Conservation (phyloP, 2,888 invertebrate species). For the Sarcophaga subvicina region DNA sequence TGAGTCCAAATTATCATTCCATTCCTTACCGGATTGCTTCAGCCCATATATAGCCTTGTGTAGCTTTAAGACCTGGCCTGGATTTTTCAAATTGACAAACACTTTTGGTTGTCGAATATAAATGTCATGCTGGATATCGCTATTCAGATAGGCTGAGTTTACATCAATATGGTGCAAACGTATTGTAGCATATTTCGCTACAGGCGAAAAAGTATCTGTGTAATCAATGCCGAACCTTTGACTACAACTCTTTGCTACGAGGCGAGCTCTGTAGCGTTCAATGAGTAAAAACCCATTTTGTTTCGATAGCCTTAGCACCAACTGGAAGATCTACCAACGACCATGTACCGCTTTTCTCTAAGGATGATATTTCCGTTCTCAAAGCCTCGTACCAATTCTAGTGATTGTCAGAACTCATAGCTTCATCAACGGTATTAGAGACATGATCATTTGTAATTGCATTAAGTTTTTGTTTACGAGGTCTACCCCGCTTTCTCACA, state of each 20-base stretch:
- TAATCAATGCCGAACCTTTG: conserved; percentile 56
- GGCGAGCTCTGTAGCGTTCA: conserved; percentile 10
- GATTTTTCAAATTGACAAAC: background rate
- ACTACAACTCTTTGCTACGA: conserved; percentile 52
- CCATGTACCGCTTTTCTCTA: conserved; percentile 15
- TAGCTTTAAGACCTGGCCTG: conserved; percentile 9
- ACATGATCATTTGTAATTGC: background rate
- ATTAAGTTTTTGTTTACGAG: conserved; percentile 1
- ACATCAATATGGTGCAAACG: conserved; percentile 51
- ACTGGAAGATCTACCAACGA: conserved; percentile 33
- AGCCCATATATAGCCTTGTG: conserved; percentile 31
- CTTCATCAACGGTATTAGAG: conserved; percentile 1
- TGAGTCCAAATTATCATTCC: background rate
- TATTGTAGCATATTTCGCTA: conserved; percentile 39
- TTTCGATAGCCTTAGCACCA: conserved; percentile 26
- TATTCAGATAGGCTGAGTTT: conserved; percentile 53
- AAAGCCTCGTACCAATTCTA: background rate
- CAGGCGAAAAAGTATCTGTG: conserved; percentile 39
- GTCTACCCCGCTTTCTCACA: conserved; percentile 10
- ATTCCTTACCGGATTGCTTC: conserved; percentile 28
- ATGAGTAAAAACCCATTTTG: conserved; percentile 11
- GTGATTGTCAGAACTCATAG: background rate
- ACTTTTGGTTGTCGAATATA: conserved; percentile 50
- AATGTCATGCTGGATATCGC: conserved; percentile 46
- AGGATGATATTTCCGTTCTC: background rate